These are phyloP conservation scores for Anas georgica DNA, from an alignment of 2,797 vertebrate species.

Conservation along the genomic window DNA sequence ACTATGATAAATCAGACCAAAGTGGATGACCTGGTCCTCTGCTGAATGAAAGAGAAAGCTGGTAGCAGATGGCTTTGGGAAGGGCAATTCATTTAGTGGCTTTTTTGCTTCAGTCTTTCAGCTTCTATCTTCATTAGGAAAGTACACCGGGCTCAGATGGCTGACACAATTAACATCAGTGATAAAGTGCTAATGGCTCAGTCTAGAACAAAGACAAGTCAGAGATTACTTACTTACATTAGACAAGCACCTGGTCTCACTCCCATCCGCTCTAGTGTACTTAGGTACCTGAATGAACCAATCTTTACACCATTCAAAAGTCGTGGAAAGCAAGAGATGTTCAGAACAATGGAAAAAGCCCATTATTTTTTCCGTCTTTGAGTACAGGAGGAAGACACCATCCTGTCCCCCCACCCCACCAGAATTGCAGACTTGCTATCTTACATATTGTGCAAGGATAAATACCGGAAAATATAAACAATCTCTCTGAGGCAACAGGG, in stretches of 20 bases:
- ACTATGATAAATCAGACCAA: neutral
- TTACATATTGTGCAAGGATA: neutral
- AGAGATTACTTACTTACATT: neutral
- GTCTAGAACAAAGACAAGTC: neutral
- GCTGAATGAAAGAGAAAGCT: neutral
- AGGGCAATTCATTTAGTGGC: neutral
- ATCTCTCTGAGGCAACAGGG: neutral
- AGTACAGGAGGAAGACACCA: neutral
- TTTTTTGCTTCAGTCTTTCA: neutral
- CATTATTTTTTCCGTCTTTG: neutral
- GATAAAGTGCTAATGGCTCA: neutral
- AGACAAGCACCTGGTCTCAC: neutral
- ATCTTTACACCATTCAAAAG: neutral
- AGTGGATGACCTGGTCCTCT: neutral
- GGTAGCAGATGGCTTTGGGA: conserved; percentile 38
- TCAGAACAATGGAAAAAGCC: neutral
- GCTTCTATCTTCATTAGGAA: conserved; percentile 46
- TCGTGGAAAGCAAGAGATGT: neutral
- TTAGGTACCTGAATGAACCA: neutral
- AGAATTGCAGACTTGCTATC: neutral
- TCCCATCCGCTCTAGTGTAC: neutral
- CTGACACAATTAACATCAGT: conserved; percentile 8
- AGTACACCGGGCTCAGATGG: conserved; percentile 9
- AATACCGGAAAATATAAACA: neutral
- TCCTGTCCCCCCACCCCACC: neutral